Conservation (phyloP, 2,888 invertebrate species). For the Fragum whitleyi region DNA sequence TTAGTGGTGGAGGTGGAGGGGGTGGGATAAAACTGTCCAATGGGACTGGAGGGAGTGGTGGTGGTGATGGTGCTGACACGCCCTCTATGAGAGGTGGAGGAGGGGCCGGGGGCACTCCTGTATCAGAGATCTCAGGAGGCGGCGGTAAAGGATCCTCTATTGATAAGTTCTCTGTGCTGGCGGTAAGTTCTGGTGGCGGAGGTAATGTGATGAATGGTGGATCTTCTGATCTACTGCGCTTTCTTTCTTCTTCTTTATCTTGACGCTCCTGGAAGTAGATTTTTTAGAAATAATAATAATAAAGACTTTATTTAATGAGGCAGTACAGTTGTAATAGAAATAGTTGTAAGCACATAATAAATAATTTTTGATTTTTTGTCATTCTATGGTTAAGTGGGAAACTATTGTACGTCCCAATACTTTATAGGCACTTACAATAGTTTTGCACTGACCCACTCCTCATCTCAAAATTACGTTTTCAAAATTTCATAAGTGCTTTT, state of each 20-base stretch:
- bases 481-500: too few species aligned
- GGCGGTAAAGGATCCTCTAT: constrained; percentile 67
- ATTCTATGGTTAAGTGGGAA: too few species aligned
- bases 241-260: constrained; percentile 43
- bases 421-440: too few species aligned
- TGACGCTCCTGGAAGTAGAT: constrained; percentile 55
- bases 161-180: constrained; percentile 51
- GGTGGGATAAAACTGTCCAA: constrained; percentile 39
- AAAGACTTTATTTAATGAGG: too few species aligned
- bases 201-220: constrained; percentile 55
- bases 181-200: constrained; percentile 64
- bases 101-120: constrained; percentile 38
- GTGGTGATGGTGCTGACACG: constrained; percentile 51
- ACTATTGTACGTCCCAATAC: too few species aligned
- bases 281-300: too few species aligned
- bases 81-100: constrained; percentile 44
- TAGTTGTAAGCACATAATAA: too few species aligned
- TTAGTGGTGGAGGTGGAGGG: constrained; percentile 53
- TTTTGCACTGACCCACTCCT: too few species aligned
- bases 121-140: constrained; percentile 24
- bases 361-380: too few species aligned
- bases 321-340: too few species aligned
- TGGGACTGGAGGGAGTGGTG: constrained; percentile 51
- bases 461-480: too few species aligned
- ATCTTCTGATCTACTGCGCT: constrained; percentile 24